Evolutionary conservation across 2,113 vertebrate species (phyloP), one percentile per base, ranked within the genome.

Genomic region (Coptodon rendalli): DNA sequence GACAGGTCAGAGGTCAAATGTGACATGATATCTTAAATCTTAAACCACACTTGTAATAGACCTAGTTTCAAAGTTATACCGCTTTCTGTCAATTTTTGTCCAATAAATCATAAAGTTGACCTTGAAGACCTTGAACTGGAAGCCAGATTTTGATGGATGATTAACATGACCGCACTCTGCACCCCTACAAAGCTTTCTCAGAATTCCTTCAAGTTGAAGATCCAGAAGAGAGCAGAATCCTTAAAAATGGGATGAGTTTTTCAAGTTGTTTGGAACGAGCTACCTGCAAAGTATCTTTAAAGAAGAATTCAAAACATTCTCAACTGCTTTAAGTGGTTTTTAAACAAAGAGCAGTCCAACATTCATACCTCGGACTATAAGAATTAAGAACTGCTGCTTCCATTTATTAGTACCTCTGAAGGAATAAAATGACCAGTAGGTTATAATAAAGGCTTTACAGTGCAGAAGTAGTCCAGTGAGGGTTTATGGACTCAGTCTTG

Each of bases 51-150:
- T 68, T 68, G 61, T 8, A 3, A 68, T 38, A 68, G 34, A 22
- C 19, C 34, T 38, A 0, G 34, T 66, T 38, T 5, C 61, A 38
- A 66, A 66, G 4, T 68, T 38, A 38, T 66, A 5, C 0, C 0
- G 19, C 34, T 66, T 22, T 66, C 19, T 66, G 61, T 38, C 34
- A 5, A 2, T 38, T 68, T 38, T 68, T 68, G 10, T 68, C 6
- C 34, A 38, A 38, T 13, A 22, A 68, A 68, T 68, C 61, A 13
- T 68, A 22, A 68, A 66, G 19, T 38, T 66, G 34, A 66, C 19
- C 61, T 2, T 38, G 6, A 38, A 38, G 61, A 22, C 19, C 0
- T 66, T 66, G 61, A n/a, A 66, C 19, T 66, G 19, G 61, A 38
- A 38, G 34, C 0, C 61, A 38, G 31, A 2, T 5, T 38, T 38